These are phyloP conservation scores for Tautogolabrus adspersus DNA, from an alignment of 2,113 vertebrate species.

Conservation along the genomic window DNA sequence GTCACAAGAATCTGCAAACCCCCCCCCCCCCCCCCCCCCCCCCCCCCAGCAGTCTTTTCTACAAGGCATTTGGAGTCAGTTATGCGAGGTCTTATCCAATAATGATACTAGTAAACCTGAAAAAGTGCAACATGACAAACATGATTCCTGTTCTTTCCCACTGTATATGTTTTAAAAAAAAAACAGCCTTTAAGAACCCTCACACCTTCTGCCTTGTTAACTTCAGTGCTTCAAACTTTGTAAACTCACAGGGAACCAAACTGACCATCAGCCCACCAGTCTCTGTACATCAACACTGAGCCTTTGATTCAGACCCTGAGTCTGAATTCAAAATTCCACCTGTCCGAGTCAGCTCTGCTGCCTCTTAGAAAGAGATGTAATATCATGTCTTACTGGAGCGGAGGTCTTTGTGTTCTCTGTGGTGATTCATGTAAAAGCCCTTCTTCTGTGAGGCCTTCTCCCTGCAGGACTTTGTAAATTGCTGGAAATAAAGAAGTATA, in stretches of 20 bases:
- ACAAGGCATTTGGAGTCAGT: slow-evolving; percentile 25
- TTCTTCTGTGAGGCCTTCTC: slow-evolving; percentile 46
- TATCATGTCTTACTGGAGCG: slow-evolving; percentile 28
- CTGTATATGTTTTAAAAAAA: neutral
- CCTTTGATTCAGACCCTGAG: slow-evolving; percentile 27
- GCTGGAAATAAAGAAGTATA: slow-evolving; percentile 85
- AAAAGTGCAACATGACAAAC: slow-evolving; percentile 1
- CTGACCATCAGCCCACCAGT: slow-evolving; percentile 41
- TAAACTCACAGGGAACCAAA: slow-evolving; percentile 37
- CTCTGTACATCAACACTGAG: slow-evolving; percentile 4
- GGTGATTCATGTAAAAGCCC: slow-evolving; percentile 42
- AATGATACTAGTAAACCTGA: neutral
- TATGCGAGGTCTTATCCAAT: neutral
- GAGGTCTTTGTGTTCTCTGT: slow-evolving; percentile 39
- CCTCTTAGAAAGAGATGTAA: slow-evolving; percentile 16
- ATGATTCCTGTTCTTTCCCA: slow-evolving; percentile 38
- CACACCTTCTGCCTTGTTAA: slow-evolving; percentile 58
- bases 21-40: neutral
- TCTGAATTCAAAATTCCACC: slow-evolving; percentile 1
- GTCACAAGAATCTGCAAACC: slow-evolving; percentile 23
- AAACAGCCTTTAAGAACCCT: slow-evolving; percentile 24
- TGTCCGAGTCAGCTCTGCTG: slow-evolving; percentile 20
- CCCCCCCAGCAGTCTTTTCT: too few species aligned
- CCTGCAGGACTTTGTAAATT: slow-evolving; percentile 79
- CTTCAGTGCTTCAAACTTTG: slow-evolving; percentile 49